These are phyloP conservation scores for Motacilla alba DNA, from an alignment of 2,113 vertebrate genomes.

Conservation along the genomic window DNA sequence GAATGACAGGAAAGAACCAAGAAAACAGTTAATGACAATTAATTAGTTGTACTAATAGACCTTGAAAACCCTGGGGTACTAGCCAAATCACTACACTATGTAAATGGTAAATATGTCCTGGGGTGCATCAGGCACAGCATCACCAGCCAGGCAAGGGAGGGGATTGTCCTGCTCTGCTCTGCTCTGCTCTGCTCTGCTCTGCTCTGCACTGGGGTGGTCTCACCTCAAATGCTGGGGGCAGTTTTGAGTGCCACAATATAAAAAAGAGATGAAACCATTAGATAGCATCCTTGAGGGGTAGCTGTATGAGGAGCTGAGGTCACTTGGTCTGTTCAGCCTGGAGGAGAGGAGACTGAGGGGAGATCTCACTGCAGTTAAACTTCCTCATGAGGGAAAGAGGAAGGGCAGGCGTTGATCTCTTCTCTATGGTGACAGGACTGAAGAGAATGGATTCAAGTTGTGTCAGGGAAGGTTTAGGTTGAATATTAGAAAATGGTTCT, in stretches of 20 bases:
- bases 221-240: rapidly evolving
- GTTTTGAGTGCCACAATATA: background rate
- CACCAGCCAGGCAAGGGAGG: rapidly evolving
- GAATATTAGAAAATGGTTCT: background rate
- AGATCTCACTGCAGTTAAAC: background rate
- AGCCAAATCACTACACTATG: background rate
- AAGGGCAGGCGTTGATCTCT: background rate
- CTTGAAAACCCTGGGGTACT: background rate
- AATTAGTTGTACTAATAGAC: background rate
- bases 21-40: background rate
- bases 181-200: no score
- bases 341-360: background rate
- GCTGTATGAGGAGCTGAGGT: no score
- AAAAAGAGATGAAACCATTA: background rate
- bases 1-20: background rate
- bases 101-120: background rate
- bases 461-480: background rate
- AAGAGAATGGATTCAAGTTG: background rate
- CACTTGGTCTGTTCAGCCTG: background rate
- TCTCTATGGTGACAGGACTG: rapidly evolving
- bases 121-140: background rate
- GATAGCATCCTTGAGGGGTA: background rate
- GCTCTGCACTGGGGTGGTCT: rapidly evolving
- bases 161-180: background rate
- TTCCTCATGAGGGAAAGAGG: background rate